Evolutionary conservation across 2,113 vertebrate genomes (phyloP).

Genomic region (Zosterops lateralis): DNA sequence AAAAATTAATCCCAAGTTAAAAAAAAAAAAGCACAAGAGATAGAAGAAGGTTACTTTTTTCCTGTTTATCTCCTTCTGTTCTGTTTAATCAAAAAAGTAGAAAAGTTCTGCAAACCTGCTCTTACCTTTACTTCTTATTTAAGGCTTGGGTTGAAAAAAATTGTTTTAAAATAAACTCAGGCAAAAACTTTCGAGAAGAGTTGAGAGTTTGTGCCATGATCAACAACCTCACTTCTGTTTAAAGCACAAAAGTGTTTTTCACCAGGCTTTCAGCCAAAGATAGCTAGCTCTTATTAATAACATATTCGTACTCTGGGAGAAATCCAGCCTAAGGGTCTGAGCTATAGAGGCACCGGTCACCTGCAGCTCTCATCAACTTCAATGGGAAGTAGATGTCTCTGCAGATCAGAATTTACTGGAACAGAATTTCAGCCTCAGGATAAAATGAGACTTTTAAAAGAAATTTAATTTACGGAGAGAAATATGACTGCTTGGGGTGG

Average conservation of each 20-base stretch:
- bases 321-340: constrained; percentile 47
- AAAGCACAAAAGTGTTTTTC: constrained; percentile 9
- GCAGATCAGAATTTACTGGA: constrained; percentile 51
- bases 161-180: background rate
- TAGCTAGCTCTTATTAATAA: constrained; percentile 18
- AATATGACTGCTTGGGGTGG: background rate
- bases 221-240: background rate
- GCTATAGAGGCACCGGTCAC: constrained; percentile 8
- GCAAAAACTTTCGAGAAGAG: background rate
- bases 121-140: background rate
- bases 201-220: background rate
- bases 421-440: constrained; percentile 46
- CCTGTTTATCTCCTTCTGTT: background rate
- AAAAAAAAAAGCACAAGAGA: background rate
- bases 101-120: background rate
- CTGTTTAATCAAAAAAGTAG: background rate
- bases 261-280: background rate
- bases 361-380: constrained; percentile 53
- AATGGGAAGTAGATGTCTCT: constrained; percentile 34
- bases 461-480: constrained; percentile 42
- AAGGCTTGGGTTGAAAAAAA: background rate
- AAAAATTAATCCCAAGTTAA: background rate
- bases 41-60: background rate
- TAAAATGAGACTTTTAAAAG: constrained; percentile 30
- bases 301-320: background rate